Percentiles rank a stretch among this genome's conserved stretches.
Evolutionary conservation across 2,888 invertebrate genomes (phyloP).

Genomic region (Lochmaea capreae): DNA sequence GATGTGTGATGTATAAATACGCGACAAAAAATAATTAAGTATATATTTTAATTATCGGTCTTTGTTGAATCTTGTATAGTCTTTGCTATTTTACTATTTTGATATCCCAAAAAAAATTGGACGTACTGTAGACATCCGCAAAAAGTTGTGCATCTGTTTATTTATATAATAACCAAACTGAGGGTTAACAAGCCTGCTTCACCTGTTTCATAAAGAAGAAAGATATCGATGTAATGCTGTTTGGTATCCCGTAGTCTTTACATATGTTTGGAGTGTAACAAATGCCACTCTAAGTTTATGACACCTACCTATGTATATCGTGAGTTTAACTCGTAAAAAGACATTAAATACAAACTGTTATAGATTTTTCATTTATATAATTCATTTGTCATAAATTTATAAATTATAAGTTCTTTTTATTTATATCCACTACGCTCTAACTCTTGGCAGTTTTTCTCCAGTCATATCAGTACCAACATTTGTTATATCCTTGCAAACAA

Average conservation of each 20-base stretch:
- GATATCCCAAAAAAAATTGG: not conserved
- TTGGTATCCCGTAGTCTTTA: constrained; percentile 53
- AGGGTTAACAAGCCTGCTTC: constrained; percentile 16
- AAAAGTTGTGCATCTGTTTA: not conserved
- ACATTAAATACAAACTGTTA: not conserved
- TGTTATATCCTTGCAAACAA: too few species aligned
- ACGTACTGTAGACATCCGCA: not conserved
- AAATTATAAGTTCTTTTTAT: too few species aligned
- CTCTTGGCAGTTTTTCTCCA: too few species aligned
- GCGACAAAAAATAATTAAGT: constrained; percentile 13
- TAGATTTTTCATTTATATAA: not conserved
- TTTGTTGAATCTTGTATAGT: too few species aligned
- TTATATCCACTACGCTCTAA: too few species aligned
- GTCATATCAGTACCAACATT: too few species aligned
- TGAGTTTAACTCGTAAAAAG: constrained; percentile 6
- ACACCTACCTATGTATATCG: constrained; percentile 46
- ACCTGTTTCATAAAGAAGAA: constrained; percentile 39
- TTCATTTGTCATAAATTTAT: too few species aligned
- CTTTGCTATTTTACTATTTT: not conserved
- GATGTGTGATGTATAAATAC: not conserved
- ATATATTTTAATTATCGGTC: too few species aligned
- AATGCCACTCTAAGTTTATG: constrained; percentile 55
- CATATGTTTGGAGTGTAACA: constrained; percentile 54
- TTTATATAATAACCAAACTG: constrained; percentile 2
- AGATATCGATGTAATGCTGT: constrained; percentile 49